Percentiles rank a stretch among this genome's conserved stretches.
These are phyloP conservation scores for Ophiodon elongatus DNA, from an alignment of 2,113 vertebrate species.

Conservation along the genomic window DNA sequence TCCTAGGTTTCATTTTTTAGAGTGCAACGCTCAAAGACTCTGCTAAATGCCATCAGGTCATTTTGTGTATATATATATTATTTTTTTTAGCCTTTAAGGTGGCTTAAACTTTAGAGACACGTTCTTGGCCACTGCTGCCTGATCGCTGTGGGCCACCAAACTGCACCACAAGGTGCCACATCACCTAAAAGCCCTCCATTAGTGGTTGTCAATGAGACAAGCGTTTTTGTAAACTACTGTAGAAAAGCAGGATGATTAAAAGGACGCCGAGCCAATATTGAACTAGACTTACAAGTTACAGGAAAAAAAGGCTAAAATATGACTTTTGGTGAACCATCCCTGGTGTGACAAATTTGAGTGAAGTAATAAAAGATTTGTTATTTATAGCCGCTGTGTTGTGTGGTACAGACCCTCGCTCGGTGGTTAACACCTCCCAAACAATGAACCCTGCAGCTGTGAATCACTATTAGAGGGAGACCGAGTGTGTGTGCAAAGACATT, in stretches of 20 bases:
- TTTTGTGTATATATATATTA: too few species aligned
- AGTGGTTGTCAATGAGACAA: not conserved
- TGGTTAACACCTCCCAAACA: too few species aligned
- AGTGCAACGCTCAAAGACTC: too few species aligned
- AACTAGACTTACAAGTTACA: not conserved
- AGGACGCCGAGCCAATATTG: not conserved
- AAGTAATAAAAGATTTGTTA: constrained; percentile 33
- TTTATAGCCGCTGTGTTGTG: constrained; percentile 28
- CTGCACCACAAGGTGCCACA: not conserved
- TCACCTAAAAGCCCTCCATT: constrained; percentile 7
- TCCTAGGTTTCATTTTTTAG: too few species aligned
- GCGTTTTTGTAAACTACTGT: not conserved
- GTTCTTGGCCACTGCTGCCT: not conserved
- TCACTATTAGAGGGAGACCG: not conserved
- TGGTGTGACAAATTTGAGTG: constrained; percentile 17
- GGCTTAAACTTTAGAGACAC: too few species aligned
- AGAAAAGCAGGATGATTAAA: not conserved
- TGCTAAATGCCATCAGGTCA: too few species aligned
- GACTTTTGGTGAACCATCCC: not conserved
- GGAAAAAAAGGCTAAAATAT: not conserved
- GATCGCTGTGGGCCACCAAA: not conserved
- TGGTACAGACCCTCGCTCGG: too few species aligned
- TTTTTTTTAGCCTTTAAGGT: too few species aligned
- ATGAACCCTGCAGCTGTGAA: constrained; percentile 3
- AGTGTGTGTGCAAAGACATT: not conserved